phyloP scores from a whole-genome alignment of 2,797 vertebrate species.

The Anabacerthia variegaticeps region DNA sequence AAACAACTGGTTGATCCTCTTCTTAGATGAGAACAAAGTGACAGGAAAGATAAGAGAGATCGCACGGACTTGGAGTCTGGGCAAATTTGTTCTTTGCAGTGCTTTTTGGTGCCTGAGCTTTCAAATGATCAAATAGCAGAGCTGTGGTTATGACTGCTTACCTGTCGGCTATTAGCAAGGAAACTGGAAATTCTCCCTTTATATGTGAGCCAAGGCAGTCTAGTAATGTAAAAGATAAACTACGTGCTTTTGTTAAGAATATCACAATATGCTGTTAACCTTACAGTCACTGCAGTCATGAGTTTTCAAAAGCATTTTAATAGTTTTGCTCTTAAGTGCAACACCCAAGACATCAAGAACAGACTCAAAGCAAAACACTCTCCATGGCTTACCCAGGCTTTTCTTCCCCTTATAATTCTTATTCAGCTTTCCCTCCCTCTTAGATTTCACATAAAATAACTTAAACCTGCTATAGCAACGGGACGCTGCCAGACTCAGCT shows the following conservation, averaged over 20 bases:
- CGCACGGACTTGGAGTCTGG: background rate
- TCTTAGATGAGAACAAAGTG: constrained; percentile 13
- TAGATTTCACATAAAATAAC: background rate
- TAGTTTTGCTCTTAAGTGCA: background rate
- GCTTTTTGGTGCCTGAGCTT: background rate
- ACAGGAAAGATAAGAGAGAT: background rate
- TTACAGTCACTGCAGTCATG: background rate
- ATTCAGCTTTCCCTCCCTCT: background rate
- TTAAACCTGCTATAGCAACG: background rate
- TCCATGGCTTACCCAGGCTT: background rate
- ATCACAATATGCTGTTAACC: background rate
- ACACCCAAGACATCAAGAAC: background rate
- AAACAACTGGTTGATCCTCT: constrained; percentile 31
- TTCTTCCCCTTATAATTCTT: background rate
- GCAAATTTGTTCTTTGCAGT: background rate
- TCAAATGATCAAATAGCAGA: background rate
- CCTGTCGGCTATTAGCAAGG: background rate
- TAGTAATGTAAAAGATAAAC: background rate
- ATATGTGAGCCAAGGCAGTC: background rate
- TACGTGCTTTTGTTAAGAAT: background rate
- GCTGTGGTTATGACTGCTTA: background rate
- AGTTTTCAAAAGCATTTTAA: background rate
- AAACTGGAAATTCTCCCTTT: background rate
- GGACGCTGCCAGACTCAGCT: accelerated
- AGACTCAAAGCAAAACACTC: background rate